A percentile compares a stretch with the other conserved stretches of the same genome.
Conservation (phyloP, 2,797 vertebrate genomes). For the Hippoglossus hippoglossus region DNA sequence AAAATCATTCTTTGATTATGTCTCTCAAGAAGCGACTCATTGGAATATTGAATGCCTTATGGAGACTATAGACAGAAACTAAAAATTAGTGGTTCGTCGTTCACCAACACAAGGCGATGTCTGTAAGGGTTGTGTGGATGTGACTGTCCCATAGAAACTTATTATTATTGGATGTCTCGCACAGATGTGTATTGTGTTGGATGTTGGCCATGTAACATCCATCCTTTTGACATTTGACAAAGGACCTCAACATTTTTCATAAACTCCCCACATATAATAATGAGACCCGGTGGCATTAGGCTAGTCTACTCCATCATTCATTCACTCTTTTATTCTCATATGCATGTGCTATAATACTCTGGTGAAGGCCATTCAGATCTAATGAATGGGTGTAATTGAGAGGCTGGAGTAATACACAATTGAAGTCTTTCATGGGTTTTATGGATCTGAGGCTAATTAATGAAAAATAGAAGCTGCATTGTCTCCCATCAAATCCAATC, state of each 20-base stretch:
- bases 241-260: constrained; percentile 67
- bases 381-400: constrained; percentile 82
- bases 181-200: constrained; percentile 59
- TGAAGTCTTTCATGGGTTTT: constrained; percentile 83
- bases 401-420: constrained; percentile 80
- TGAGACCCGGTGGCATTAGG: constrained; percentile 63
- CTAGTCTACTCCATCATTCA: constrained; percentile 68
- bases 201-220: constrained; percentile 56
- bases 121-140: constrained; percentile 9
- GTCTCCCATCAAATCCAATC: constrained; percentile 82
- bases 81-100: constrained; percentile 23
- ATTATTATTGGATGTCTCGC: constrained; percentile 49
- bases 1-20: constrained; percentile 12
- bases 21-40: constrained; percentile 4
- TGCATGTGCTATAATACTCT: constrained; percentile 71
- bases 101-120: constrained; percentile 30
- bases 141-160: constrained; percentile 42
- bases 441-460: constrained; percentile 85
- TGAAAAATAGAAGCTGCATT: constrained; percentile 82
- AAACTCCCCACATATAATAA: constrained; percentile 61
- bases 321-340: constrained; percentile 70
- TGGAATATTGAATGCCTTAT: not conserved
- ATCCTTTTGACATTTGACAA: constrained; percentile 71
- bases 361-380: constrained; percentile 75
- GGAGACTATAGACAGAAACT: constrained; percentile 22